Percentiles rank a stretch among this genome's conserved stretches.
phyloP scores from a whole-genome alignment of 2,113 vertebrate genomes.

The Pluvianellus socialis region DNA sequence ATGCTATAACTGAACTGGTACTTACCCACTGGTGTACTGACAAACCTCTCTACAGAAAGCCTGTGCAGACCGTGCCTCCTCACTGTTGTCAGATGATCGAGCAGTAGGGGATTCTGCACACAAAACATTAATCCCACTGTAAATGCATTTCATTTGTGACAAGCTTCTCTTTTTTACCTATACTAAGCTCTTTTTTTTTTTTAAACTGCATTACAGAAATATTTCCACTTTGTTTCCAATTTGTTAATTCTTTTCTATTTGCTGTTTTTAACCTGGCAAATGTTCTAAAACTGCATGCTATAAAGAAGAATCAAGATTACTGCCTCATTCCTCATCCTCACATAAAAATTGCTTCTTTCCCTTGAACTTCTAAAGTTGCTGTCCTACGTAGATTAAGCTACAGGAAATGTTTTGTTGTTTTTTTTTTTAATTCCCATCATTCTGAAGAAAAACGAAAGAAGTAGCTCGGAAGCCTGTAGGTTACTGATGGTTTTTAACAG shows the following conservation, averaged over 20 bases:
- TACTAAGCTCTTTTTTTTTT: not conserved
- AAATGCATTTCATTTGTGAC: not conserved
- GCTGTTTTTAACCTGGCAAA: not conserved
- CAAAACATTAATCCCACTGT: not conserved
- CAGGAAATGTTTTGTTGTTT: too few relatives aligned
- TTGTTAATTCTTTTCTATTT: not conserved
- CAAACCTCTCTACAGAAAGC: conserved; percentile 79
- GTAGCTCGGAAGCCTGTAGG: not conserved
- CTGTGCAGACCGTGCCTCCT: conserved; percentile 83
- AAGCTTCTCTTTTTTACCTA: not conserved
- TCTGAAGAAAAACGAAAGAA: not conserved
- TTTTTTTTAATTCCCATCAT: not conserved
- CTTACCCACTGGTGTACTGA: conserved; percentile 83
- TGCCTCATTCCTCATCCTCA: not conserved
- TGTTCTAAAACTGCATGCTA: not conserved
- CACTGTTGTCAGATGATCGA: conserved; percentile 76
- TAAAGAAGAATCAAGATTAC: not conserved
- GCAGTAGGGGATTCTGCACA: conserved; percentile 75
- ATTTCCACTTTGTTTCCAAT: not conserved
- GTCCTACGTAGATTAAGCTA: not conserved
- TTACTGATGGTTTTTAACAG: not conserved
- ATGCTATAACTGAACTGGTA: not conserved
- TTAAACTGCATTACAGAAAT: not conserved
- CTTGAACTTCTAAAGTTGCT: not conserved
- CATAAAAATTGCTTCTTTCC: not conserved